Evolutionary conservation across 30 jellyfish, hydroid and myxozoan genomes (phyloP).

Genomic region (Turritopsis rubra): DNA sequence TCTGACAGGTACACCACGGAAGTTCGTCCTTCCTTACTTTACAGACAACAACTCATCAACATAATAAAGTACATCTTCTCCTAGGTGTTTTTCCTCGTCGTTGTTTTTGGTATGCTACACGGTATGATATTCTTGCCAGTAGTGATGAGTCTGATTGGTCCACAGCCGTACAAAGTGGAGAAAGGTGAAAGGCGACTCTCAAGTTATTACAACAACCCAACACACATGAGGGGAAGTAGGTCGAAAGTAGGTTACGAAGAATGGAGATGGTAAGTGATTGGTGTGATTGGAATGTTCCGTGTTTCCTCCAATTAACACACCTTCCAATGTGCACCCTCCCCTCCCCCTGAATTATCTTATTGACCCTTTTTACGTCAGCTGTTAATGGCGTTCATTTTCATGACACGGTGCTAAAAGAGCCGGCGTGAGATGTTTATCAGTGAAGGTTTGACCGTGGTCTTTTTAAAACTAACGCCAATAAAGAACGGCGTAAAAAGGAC

Average conservation of each 20-base stretch:
- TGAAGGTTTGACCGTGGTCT: too few species aligned
- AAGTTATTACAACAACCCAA: not conserved
- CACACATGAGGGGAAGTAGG: not conserved
- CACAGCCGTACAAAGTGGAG: constrained; percentile 21
- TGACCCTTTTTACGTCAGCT: too few species aligned
- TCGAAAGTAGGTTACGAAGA: not conserved
- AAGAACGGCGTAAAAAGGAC: too few species aligned
- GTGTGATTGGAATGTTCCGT: not conserved
- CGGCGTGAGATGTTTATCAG: too few species aligned
- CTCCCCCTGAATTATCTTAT: too few species aligned
- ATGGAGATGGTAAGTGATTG: not conserved
- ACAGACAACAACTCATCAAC: too few species aligned
- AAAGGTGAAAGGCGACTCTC: not conserved
- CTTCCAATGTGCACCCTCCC: too few species aligned
- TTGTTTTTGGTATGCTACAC: constrained; percentile 40
- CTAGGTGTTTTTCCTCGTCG: constrained; percentile 46
- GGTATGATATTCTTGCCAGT: constrained; percentile 46
- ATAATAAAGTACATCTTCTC: not conserved
- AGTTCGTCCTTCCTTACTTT: not conserved
- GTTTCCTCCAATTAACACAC: not conserved
- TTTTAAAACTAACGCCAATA: too few species aligned
- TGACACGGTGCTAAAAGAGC: too few species aligned
- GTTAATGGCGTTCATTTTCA: too few species aligned
- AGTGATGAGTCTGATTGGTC: constrained; percentile 40
- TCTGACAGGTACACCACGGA: not conserved